Evolutionary conservation across 2,797 vertebrate species (phyloP).

Genomic region (Sternotherus odoratus): DNA sequence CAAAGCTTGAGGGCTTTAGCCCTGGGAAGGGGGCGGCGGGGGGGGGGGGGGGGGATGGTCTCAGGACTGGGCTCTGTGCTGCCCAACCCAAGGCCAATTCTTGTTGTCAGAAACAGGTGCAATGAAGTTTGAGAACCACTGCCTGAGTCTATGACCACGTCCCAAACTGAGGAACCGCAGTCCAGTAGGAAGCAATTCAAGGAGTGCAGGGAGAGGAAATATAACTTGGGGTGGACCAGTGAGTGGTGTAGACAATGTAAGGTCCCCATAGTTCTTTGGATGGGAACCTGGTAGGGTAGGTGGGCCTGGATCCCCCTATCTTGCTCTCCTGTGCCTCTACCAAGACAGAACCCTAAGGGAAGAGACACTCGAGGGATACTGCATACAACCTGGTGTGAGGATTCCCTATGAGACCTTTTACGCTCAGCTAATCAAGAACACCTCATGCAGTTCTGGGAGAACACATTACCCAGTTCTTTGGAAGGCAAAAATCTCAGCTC

Average conservation of each 20-base stretch:
- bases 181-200: neutral
- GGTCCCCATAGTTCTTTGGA: neutral
- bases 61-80: too few species aligned
- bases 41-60: too few species aligned
- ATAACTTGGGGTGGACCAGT: neutral
- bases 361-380: neutral
- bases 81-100: too few species aligned
- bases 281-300: neutral
- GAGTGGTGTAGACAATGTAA: neutral
- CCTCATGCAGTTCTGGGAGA: neutral
- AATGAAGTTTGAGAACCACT: too few species aligned
- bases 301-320: neutral
- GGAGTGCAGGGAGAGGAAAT: neutral
- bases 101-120: too few species aligned
- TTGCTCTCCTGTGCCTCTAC: neutral
- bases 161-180: too few species aligned
- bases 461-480: neutral
- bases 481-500: neutral
- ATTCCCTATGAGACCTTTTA: neutral
- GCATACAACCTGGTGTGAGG: neutral
- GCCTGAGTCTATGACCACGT: too few species aligned
- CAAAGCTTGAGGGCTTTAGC: too few species aligned
- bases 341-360: neutral
- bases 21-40: too few species aligned
- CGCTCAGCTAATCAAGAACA: neutral